Evolutionary conservation across 2,888 invertebrate species (phyloP).

Genomic region (Lissocephala sabroskyi): DNA sequence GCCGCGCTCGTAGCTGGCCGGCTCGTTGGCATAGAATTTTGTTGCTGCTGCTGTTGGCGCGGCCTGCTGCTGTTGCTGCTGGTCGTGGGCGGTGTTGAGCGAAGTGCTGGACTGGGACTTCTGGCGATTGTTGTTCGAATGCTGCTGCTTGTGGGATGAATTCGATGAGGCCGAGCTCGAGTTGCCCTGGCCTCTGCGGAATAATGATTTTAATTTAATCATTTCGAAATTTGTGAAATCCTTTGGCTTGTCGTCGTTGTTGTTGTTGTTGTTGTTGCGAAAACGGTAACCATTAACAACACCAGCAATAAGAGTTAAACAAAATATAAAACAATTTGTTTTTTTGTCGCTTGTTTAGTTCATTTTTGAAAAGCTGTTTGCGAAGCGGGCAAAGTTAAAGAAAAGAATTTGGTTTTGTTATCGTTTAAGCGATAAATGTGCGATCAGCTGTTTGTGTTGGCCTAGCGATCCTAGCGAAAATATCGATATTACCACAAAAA

Average conservation of each 20-base stretch:
- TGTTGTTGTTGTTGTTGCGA: constrained; percentile 20
- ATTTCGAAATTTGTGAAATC: too few relatives aligned
- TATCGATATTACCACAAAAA: too few relatives aligned
- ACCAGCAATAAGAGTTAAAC: too few relatives aligned
- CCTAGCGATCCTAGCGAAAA: too few relatives aligned
- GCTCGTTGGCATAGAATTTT: constrained; percentile 59
- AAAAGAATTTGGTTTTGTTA: too few relatives aligned
- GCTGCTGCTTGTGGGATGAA: constrained; percentile 46
- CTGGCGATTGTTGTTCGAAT: constrained; percentile 60
- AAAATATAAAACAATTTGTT: too few relatives aligned
- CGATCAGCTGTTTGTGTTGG: too few relatives aligned
- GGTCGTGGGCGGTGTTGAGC: constrained; percentile 59
- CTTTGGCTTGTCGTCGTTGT: background rate
- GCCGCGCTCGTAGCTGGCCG: constrained; percentile 56
- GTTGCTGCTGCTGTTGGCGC: constrained; percentile 28
- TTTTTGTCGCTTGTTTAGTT: too few relatives aligned
- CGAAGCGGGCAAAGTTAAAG: too few relatives aligned
- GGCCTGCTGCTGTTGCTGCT: constrained; percentile 36
- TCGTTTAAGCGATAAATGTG: too few relatives aligned
- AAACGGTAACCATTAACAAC: constrained; percentile 54
- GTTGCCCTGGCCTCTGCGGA: constrained; percentile 86
- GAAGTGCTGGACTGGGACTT: constrained; percentile 68
- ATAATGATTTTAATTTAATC: constrained; percentile 94
- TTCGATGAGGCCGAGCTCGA: constrained; percentile 68
- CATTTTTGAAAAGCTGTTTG: too few relatives aligned